Evolutionary conservation across 1,140 invertebrate genomes (phyloP).

Genomic region (Hirudo medicinalis): DNA sequence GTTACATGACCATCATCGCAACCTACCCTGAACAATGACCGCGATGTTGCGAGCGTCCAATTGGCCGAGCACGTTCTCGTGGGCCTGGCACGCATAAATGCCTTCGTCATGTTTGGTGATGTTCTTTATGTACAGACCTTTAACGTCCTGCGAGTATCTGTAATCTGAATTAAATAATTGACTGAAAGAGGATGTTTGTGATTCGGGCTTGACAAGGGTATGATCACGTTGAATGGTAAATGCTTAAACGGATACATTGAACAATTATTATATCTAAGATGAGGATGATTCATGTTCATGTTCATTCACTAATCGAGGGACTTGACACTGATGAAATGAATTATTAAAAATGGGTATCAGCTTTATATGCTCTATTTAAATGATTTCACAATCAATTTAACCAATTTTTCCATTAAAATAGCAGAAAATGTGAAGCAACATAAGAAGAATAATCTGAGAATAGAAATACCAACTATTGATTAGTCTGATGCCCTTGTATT

Average conservation of each 20-base stretch:
- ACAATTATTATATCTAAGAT: neutral
- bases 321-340: neutral
- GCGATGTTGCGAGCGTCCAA: constrained; percentile 57
- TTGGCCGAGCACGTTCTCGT: constrained; percentile 65
- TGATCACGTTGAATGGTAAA: neutral
- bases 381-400: neutral
- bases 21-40: constrained; percentile 52
- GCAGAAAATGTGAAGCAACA: neutral
- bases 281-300: neutral
- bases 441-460: too few species aligned
- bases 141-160: constrained; percentile 15
- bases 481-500: constrained; percentile 18
- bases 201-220: neutral
- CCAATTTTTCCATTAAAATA: neutral
- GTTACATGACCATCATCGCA: too few species aligned
- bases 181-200: neutral
- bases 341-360: neutral
- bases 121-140: constrained; percentile 23
- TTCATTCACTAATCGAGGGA: neutral
- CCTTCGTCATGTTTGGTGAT: constrained; percentile 70
- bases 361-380: neutral
- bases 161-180: constrained; percentile 9
- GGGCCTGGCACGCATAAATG: constrained; percentile 66
- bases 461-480: constrained; percentile 15
- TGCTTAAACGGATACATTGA: neutral